Base-by-base conservation (phyloP, 2,113 vertebrate genomes). In the Pleuronectes platessa region DNA sequence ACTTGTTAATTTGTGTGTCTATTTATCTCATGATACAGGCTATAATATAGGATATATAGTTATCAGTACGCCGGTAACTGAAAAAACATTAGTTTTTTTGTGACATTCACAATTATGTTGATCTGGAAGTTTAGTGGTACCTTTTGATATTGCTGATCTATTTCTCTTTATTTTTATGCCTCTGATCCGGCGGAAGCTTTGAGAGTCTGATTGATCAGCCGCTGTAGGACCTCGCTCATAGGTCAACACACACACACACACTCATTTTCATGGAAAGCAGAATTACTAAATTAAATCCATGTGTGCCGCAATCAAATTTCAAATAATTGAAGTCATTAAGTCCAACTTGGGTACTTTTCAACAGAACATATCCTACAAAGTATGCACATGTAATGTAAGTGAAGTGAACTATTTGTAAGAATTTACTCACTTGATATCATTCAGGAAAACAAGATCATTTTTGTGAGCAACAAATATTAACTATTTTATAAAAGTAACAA, bases 241-340 rank as follows among this genome's bases (percentile, higher is more conserved):
- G 67, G 54, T 75, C 71, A 68, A 51, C 55, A 73, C 47, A 53
- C 21, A 0, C 60, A 49, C 61, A 24, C 24, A 24, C 24, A 24
- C 24, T 55, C 18, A 23, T 74, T 64, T 68, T 54, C 59, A 31
- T 68, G 40, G 37, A 76, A 66, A 69, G 27, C 45, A 45, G 21
- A 68, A 53, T 0, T 20, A 20, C 42, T 14, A 23, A 18, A 54
- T 75, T 18, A 63, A 69, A 64, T 47, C 66, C 71, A 0, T 5
- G 20, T 23, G 13, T 53, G 2, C 12, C 23, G 17, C 14, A 7
- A 0, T 35, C 56, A 58, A 14, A 21, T 23, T 3, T 4, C 13
- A 55, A 20, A n/a, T 21, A 2, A 21, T 12, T 5, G 20, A 54
- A n/a, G 3, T 37, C 35, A 8, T 11, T n/a, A 54, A 54, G 20